Evolutionary conservation across 1,140 invertebrate genomes (phyloP).

Genomic region (Lepidurus arcticus): DNA sequence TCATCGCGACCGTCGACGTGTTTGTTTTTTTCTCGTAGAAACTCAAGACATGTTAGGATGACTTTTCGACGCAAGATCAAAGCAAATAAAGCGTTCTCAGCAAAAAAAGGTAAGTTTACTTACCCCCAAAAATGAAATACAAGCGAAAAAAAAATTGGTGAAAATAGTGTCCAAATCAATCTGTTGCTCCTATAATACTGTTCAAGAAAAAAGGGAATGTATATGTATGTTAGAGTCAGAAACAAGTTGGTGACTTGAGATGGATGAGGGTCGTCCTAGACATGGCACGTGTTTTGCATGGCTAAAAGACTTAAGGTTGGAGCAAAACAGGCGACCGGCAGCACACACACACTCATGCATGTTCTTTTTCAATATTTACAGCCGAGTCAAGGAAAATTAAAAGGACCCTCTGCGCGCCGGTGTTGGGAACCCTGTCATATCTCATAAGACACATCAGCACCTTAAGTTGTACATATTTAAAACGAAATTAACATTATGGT

Average conservation of each 20-base stretch:
- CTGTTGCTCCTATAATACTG: not conserved
- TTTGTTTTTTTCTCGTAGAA: too few relatives aligned
- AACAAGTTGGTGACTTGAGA: constrained; percentile 21
- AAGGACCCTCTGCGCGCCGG: not conserved
- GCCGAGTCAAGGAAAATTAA: not conserved
- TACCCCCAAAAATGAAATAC: too few relatives aligned
- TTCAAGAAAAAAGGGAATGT: not conserved
- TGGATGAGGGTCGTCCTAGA: constrained; percentile 15
- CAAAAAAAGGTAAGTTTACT: too few relatives aligned
- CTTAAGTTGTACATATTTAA: not conserved
- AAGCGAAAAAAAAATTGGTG: not conserved
- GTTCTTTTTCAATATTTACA: constrained; percentile 5
- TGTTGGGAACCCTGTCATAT: not conserved
- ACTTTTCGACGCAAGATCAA: too few relatives aligned
- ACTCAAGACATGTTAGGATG: too few relatives aligned
- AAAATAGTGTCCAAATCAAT: not conserved
- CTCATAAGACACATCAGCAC: not conserved
- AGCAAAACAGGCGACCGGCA: not conserved
- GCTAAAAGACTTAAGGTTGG: not conserved
- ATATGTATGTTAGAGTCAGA: not conserved
- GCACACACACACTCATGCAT: not conserved
- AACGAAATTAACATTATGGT: too few relatives aligned
- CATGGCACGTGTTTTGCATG: constrained; percentile 17
- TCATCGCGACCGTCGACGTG: too few relatives aligned
- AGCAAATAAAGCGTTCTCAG: too few relatives aligned